These are phyloP conservation scores for Lytechinus variegatus DNA, from an alignment of 35 echinoderm and acorn worm species.

Conservation along the genomic window DNA sequence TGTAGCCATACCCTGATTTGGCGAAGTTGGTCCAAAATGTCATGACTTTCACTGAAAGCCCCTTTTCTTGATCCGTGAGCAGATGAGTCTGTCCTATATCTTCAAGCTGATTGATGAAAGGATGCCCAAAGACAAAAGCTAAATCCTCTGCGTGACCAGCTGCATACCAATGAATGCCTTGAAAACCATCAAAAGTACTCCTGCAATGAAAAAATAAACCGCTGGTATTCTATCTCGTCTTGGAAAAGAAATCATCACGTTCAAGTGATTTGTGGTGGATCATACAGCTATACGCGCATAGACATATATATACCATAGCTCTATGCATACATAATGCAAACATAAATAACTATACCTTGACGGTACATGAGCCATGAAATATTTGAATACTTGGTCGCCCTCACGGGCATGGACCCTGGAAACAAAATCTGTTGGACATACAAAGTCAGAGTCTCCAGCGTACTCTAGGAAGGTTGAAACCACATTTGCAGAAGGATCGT, in stretches of 20 bases:
- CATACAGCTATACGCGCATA: too few species aligned
- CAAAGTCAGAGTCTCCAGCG: constrained; percentile 26
- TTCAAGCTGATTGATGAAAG: constrained; percentile 43
- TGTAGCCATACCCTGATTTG: constrained; percentile 68
- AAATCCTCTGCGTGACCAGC: constrained; percentile 80
- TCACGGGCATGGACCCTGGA: not conserved
- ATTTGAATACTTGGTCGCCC: constrained; percentile 55
- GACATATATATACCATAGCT: too few species aligned
- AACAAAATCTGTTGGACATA: constrained; percentile 31
- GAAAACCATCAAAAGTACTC: not conserved
- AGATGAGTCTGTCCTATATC: not conserved
- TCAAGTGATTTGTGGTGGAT: too few species aligned
- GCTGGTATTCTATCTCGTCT: too few species aligned
- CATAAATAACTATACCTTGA: not conserved
- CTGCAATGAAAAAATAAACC: not conserved
- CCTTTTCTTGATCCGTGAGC: constrained; percentile 57
- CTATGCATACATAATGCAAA: too few species aligned
- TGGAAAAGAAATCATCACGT: too few species aligned
- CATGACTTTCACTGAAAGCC: constrained; percentile 66
- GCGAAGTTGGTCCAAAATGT: constrained; percentile 90
- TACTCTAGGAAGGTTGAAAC: constrained; percentile 33
- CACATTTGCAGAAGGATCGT: constrained; percentile 60
- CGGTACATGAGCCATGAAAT: constrained; percentile 70
- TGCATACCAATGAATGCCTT: constrained; percentile 53
- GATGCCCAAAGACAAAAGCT: constrained; percentile 74